Evolutionary conservation across 2,113 vertebrate species (phyloP), one percentile per base, ranked within the genome.

Genomic region (Spea bombifrons): DNA sequence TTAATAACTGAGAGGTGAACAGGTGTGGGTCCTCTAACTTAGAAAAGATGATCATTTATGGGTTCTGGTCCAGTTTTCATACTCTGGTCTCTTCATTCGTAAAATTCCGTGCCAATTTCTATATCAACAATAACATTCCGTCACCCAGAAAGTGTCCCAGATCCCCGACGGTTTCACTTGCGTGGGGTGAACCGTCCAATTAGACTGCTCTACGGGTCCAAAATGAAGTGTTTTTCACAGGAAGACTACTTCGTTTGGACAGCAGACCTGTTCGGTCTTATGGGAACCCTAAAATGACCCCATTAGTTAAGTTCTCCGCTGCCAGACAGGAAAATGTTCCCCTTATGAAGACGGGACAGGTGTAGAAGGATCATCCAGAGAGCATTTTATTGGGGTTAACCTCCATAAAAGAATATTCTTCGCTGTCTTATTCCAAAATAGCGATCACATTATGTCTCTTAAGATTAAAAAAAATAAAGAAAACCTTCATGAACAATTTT

Each of bases 311-410:
- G 9, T 84, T 83, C 84, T 71, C n/a, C 46, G 4, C 82, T 84
- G 78, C 68, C 84, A 84, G 84, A 84, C 86, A 82, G 52, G 75
- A 57, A 43, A 80, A 83, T 47, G 47, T 78, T 10, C 46, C 78
- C 64, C 65, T 85, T 83, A 83, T 71, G 83, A 87, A 88, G 85
- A 88, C 84, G 86, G 82, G 87, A 85, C 89, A 89, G 85, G 86
- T 87, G 85, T 82, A 83, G 81, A 77, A 45, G 10, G 79, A 68
- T 76, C 75, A 68, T 76, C 65, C 75, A 57, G 49, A 66, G 74
- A 68, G 44, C 63, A 76, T 16, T 30, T 30, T 30, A 30, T 30
- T 30, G 30, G 30, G 30, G 30, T 30, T 30, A 30, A 30, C 30
- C 30, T 30, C 30, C 30, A 30, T 30, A 30, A 30, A 30, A 30